These are phyloP conservation scores for Spatula clypeata DNA, from an alignment of 2,797 vertebrate species.

Conservation along the genomic window DNA sequence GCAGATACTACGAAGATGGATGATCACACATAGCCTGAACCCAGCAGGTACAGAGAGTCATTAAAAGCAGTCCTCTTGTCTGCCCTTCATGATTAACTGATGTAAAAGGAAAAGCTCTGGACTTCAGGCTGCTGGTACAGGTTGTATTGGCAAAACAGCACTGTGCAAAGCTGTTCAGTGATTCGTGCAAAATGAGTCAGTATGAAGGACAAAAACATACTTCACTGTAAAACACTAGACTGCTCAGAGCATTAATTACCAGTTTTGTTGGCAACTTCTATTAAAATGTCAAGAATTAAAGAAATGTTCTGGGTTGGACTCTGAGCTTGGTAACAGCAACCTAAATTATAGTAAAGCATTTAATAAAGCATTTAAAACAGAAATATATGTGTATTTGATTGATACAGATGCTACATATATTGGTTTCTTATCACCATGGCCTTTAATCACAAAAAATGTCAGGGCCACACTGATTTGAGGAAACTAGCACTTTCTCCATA, in stretches of 20 bases:
- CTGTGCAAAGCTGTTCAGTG: neutral
- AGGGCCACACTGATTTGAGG: neutral
- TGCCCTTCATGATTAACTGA: neutral
- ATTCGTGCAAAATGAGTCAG: rapidly evolving
- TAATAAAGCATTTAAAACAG: neutral
- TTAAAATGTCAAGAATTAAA: neutral
- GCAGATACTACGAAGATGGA: neutral
- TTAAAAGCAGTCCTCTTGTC: neutral
- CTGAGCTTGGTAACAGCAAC: neutral
- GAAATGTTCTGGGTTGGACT: neutral
- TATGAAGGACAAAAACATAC: neutral
- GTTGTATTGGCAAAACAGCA: rapidly evolving
- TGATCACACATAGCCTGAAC: neutral
- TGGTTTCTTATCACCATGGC: neutral
- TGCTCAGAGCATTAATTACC: neutral
- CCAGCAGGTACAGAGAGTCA: neutral
- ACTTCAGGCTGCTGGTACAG: neutral
- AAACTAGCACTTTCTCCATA: neutral
- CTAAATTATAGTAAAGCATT: neutral
- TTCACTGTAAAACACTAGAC: neutral
- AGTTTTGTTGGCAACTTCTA: neutral
- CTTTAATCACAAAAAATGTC: neutral
- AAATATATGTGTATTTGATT: neutral
- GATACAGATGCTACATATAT: neutral
- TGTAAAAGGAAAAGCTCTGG: neutral